Conservation (phyloP, 2,113 vertebrate species). For the Columbina picui region DNA sequence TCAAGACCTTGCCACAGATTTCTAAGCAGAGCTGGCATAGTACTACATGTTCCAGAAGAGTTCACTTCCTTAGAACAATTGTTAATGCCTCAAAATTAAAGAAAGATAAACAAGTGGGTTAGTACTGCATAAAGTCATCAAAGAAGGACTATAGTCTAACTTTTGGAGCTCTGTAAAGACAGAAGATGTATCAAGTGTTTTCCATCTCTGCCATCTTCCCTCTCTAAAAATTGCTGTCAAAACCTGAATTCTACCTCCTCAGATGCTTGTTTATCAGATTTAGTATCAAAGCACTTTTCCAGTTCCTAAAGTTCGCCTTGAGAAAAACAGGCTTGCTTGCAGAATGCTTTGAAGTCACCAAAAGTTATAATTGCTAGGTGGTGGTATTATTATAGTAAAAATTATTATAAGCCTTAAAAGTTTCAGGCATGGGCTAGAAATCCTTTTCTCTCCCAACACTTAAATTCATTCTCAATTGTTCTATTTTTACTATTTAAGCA, state of each 20-base stretch:
- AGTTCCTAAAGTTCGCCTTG: background rate
- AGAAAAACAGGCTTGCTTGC: background rate
- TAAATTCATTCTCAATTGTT: background rate
- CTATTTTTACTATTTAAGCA: background rate
- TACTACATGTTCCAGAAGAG: background rate
- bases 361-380: background rate
- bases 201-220: background rate
- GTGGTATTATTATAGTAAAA: background rate
- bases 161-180: background rate
- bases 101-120: background rate
- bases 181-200: background rate
- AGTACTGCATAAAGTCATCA: background rate
- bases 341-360: background rate
- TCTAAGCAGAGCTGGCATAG: background rate
- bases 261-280: background rate
- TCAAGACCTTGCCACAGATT: background rate
- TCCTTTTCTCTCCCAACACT: background rate
- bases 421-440: background rate
- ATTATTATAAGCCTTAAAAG: background rate
- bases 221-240: background rate
- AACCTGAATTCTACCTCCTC: background rate
- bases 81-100: background rate
- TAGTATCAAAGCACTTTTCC: background rate
- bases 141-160: background rate
- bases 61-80: background rate